Evolutionary conservation across 2,797 vertebrate species (phyloP).

Genomic region (Neostethus bicornis): DNA sequence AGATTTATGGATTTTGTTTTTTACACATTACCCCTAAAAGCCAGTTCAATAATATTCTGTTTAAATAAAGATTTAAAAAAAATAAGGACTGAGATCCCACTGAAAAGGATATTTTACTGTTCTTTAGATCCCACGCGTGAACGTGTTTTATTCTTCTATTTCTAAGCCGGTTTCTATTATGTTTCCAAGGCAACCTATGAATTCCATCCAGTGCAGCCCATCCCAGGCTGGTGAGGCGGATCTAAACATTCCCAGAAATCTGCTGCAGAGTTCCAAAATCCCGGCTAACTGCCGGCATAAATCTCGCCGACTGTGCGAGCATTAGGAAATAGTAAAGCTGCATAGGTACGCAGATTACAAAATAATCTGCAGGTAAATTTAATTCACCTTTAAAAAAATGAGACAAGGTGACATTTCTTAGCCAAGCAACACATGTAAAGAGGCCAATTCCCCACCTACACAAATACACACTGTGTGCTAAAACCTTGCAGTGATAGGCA

Average conservation of each 20-base stretch:
- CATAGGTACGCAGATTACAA: slow-evolving; percentile 79
- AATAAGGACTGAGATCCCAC: slow-evolving; percentile 44
- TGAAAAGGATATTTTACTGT: slow-evolving; percentile 53
- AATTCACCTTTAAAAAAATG: slow-evolving; percentile 75
- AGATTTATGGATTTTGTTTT: slow-evolving; percentile 62
- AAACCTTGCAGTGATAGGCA: slow-evolving; percentile 56
- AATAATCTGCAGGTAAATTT: slow-evolving; percentile 81
- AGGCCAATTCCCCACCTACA: slow-evolving; percentile 76
- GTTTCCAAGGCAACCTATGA: slow-evolving; percentile 75
- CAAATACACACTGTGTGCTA: slow-evolving; percentile 57
- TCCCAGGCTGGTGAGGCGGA: slow-evolving; percentile 54
- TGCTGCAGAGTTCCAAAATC: slow-evolving; percentile 61
- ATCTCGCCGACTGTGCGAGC: slow-evolving; percentile 68
- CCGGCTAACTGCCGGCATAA: slow-evolving; percentile 67
- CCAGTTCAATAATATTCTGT: slow-evolving; percentile 48
- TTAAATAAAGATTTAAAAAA: slow-evolving; percentile 70
- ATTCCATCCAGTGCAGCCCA: slow-evolving; percentile 58
- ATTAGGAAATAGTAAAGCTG: slow-evolving; percentile 71
- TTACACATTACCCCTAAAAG: slow-evolving; percentile 57
- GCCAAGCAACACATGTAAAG: slow-evolving; percentile 61
- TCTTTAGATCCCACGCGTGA: slow-evolving; percentile 53
- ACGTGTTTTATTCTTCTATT: slow-evolving; percentile 64
- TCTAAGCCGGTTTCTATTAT: slow-evolving; percentile 73
- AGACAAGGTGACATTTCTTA: slow-evolving; percentile 63
- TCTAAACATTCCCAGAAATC: slow-evolving; percentile 61